Base-by-base conservation (phyloP, 2,888 invertebrate genomes). In the Hofmannophila pseudospretella region DNA sequence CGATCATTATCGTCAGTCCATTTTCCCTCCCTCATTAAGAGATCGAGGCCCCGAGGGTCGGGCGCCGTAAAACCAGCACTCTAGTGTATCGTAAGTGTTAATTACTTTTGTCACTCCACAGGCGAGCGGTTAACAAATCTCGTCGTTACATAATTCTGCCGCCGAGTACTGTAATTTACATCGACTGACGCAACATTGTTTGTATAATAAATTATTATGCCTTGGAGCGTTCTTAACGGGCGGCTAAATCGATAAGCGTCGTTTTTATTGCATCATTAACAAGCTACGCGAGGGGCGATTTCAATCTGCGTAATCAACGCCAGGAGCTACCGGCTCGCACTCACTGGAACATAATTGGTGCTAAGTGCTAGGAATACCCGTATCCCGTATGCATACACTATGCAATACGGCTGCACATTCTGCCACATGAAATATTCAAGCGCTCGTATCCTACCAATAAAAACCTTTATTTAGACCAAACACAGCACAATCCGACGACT, bases 211-310 rank as follows among this genome's bases (percentile, higher is more conserved):
- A 77, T 80, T 74, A 76, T 76, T 69, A 72, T 73, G 70, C 70
- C 78, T 78, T 71, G 58, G 58, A 77, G 73, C 71, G 68, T 69
- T 76, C 74, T 80, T 76, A 76, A 75, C 74, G 69, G 75, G 67
- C 67, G 68, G 71, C 70, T 77, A 72, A 77, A 76, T 81, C 80
- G 80, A 82, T 82, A 81, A 79, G 77, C 71, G 73, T 69, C 73
- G 71, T 78, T 80, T 80, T 85, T 84, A 85, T 84, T 76, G 75
- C 82, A 77, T 76, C 79, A 84, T 84, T 85, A 82, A 80, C 75
- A 68, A 67, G 67, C 73, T 54, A 56, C 65, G 64, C 71, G 72
- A 72, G 79, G 72, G 75, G 72, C 68, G 78, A 81, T 84, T 76
- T 74, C 71, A 79, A 82, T 82, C 79, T 79, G 66, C 67, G 76